Evolutionary conservation across 2,113 vertebrate genomes (phyloP).

Genomic region (Paramormyrops kingsleyae): DNA sequence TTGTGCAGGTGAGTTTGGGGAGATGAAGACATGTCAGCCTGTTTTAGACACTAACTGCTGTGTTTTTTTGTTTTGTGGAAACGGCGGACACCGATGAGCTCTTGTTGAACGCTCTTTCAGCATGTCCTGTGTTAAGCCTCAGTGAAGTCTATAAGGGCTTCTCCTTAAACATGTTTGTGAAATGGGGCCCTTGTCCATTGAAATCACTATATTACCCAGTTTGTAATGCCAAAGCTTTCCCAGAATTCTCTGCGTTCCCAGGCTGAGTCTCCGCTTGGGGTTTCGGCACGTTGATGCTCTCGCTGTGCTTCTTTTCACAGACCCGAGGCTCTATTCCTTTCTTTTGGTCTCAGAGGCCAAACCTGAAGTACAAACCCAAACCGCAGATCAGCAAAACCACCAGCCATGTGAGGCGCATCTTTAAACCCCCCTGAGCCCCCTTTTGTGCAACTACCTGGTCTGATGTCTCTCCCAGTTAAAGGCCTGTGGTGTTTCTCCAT

Average conservation of each 20-base stretch:
- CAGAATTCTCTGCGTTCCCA: neutral
- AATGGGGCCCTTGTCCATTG: neutral
- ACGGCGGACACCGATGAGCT: neutral
- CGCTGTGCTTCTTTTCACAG: constrained; percentile 45
- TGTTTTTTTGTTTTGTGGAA: neutral
- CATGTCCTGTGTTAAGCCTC: neutral
- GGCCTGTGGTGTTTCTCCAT: neutral
- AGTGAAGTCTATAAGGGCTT: neutral
- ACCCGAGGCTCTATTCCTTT: constrained; percentile 92
- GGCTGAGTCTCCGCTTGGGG: neutral
- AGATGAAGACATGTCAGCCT: constrained; percentile 9
- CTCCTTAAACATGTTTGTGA: neutral
- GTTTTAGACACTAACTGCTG: neutral
- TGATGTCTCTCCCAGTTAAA: neutral
- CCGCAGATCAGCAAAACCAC: constrained; percentile 90
- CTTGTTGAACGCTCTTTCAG: no score
- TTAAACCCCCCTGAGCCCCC: neutral
- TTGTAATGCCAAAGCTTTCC: neutral
- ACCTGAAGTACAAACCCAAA: constrained; percentile 89
- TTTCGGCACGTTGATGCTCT: neutral
- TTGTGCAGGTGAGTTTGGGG: constrained; percentile 66
- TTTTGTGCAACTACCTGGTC: neutral
- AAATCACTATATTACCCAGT: neutral
- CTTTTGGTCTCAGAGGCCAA: constrained; percentile 94
- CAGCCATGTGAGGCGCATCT: constrained; percentile 58